Evolutionary conservation across 53 echinoderm and acorn worm genomes (phyloP).

Genomic region (Glandiceps talaboti): DNA sequence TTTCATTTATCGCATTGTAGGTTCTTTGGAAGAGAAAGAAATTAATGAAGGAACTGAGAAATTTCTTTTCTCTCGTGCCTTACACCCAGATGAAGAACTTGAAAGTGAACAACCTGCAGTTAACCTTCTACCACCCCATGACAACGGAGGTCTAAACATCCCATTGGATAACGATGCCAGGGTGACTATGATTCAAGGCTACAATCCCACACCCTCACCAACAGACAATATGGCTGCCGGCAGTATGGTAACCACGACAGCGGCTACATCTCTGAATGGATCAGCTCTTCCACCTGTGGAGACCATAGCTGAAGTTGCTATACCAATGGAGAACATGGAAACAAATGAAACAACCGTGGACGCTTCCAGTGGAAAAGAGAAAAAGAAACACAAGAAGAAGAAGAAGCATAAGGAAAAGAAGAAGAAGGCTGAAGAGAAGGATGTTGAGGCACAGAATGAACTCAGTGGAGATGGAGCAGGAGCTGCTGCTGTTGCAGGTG

Average conservation of each 20-base stretch:
- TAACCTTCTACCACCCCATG: background rate
- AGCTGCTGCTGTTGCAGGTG: background rate
- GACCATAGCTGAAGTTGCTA: background rate
- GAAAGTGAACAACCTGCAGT: background rate
- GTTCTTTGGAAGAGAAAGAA: slow-evolving; percentile 9
- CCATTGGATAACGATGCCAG: background rate
- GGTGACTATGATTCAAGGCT: background rate
- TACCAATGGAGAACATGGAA: background rate
- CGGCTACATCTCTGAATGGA: background rate
- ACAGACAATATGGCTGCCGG: background rate
- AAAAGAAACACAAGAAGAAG: background rate
- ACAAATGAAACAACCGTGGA: background rate
- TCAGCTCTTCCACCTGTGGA: background rate
- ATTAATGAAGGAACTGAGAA: slow-evolving; percentile 4
- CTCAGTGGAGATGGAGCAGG: background rate
- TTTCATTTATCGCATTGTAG: too few relatives aligned
- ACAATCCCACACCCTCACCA: background rate
- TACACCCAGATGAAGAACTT: background rate
- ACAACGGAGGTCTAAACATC: background rate
- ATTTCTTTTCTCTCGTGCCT: background rate
- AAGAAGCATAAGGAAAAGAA: background rate
- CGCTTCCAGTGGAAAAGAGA: background rate
- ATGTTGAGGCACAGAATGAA: background rate
- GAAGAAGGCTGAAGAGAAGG: background rate
- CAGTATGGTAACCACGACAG: background rate